Evolutionary conservation across 2,888 invertebrate species (phyloP).

Genomic region (Diarsia dahlii): DNA sequence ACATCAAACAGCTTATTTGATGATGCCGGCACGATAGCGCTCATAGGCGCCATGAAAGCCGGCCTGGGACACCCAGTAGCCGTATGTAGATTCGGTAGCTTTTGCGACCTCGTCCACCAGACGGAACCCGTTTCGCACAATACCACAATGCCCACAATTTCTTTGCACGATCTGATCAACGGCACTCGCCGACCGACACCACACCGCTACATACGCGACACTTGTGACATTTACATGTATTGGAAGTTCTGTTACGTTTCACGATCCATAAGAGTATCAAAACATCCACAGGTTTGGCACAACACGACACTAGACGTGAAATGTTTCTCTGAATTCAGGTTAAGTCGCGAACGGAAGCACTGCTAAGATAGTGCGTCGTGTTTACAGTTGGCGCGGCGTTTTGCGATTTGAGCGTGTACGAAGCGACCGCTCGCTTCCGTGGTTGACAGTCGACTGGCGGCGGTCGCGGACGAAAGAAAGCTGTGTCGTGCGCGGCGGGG

Average conservation of each 20-base stretch:
- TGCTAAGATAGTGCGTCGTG: slow-evolving; percentile 87
- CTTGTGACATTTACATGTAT: slow-evolving; percentile 86
- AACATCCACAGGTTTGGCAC: slow-evolving; percentile 86
- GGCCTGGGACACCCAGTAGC: slow-evolving; percentile 75
- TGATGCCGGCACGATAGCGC: slow-evolving; percentile 74
- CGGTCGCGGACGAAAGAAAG: slow-evolving; percentile 74
- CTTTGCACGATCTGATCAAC: slow-evolving; percentile 82
- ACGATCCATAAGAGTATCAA: slow-evolving; percentile 79
- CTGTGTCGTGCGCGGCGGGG: slow-evolving; percentile 80
- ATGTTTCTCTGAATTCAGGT: slow-evolving; percentile 81
- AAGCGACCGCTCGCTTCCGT: slow-evolving; percentile 78
- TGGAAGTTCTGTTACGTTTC: slow-evolving; percentile 81
- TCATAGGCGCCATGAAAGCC: slow-evolving; percentile 76
- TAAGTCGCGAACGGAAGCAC: slow-evolving; percentile 86
- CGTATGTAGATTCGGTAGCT: slow-evolving; percentile 82
- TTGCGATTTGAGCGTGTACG: slow-evolving; percentile 67
- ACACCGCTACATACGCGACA: slow-evolving; percentile 83
- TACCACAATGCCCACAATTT: slow-evolving; percentile 83
- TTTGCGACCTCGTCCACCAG: slow-evolving; percentile 76
- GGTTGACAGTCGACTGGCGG: slow-evolving; percentile 88
- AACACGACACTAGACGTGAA: slow-evolving; percentile 84
- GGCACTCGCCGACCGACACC: slow-evolving; percentile 81
- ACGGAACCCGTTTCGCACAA: slow-evolving; percentile 85
- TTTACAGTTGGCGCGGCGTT: slow-evolving; percentile 89
- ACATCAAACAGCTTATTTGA: slow-evolving; percentile 77